Conservation (phyloP, 2,888 invertebrate species). For the Podabrus alpinus region DNA sequence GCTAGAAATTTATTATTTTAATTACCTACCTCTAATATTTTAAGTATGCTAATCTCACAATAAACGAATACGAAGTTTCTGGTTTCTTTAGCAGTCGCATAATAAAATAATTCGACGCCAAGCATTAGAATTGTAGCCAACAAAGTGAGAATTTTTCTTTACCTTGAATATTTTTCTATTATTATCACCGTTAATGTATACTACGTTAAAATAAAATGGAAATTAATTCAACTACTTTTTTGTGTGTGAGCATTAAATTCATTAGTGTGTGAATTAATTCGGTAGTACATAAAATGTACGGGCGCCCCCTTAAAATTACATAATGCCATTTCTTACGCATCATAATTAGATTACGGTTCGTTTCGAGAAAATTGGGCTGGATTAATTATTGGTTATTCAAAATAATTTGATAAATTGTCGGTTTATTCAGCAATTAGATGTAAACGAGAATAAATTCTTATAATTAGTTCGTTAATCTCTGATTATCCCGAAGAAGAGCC, state of each 20-base stretch:
- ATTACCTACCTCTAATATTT: background rate
- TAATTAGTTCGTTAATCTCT: background rate
- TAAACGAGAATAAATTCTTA: background rate
- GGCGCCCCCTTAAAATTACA: background rate
- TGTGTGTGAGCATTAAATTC: background rate
- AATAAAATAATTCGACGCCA: constrained; percentile 3
- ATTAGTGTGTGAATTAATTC: background rate
- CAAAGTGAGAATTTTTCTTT: constrained; percentile 8
- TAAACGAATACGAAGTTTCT: background rate
- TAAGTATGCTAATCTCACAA: background rate
- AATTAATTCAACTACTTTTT: background rate
- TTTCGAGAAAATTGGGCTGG: background rate
- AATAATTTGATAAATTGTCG: background rate
- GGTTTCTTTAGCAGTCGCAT: background rate
- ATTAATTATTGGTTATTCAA: background rate
- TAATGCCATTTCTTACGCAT: background rate
- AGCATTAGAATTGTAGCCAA: constrained; percentile 11
- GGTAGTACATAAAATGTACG: background rate
- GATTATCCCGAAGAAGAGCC: background rate
- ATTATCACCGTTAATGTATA: constrained; percentile 10
- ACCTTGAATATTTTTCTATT: constrained; percentile 22
- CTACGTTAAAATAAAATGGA: background rate
- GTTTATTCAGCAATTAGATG: background rate
- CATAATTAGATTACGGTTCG: background rate
- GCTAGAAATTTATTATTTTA: background rate